Base-by-base conservation (phyloP, 2,797 vertebrate species). In the Ptychobarbus kaznakovi region DNA sequence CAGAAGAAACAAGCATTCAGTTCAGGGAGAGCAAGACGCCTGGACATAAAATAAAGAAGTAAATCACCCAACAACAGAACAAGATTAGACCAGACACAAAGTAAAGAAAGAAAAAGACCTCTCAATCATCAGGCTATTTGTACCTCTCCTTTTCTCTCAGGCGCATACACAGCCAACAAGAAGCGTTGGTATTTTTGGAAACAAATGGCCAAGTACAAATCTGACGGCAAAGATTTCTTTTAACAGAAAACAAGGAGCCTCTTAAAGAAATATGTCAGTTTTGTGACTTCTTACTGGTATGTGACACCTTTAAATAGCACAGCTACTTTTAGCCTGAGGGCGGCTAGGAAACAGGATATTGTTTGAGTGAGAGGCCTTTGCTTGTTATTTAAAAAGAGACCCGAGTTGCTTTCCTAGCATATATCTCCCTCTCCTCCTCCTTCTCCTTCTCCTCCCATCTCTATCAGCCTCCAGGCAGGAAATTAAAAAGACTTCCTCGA, bases 161-260 rank as follows among this genome's bases (percentile, higher is more conserved):
- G 81, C 46, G 6, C 46, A 74, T 75, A 61, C 56, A n/a, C 12
- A 84, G 61, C 74, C 80, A 81, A 84, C 78, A 38, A 53, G 61
- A 88, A 84, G 78, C 77, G 58, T 69, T 66, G 79, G 68, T 88
- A 88, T 85, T 88, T 88, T 86, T 77, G 58, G 82, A 75, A 85
- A 89, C 69, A 86, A 87, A 84, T 75, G 61, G 46, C 51, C 63
- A 82, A 82, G 82, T 65, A 77, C 70, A 56, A 85, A 58, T 81
- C 78, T 46, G 63, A 86, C 53, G 73, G 18, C 66, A 73, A 53
- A 58, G 46, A 77, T 80, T 49, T 63, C n/a, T 87, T 85, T 85
- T 56, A 87, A 85, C 40, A 82, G 73, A 56, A 66, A 84, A 58
- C 63, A 58, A 44, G 81, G 75, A 77, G 66, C 44, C 85, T 66